Base-by-base conservation (phyloP, 2,113 vertebrate genomes). In the Eclectus roratus region DNA sequence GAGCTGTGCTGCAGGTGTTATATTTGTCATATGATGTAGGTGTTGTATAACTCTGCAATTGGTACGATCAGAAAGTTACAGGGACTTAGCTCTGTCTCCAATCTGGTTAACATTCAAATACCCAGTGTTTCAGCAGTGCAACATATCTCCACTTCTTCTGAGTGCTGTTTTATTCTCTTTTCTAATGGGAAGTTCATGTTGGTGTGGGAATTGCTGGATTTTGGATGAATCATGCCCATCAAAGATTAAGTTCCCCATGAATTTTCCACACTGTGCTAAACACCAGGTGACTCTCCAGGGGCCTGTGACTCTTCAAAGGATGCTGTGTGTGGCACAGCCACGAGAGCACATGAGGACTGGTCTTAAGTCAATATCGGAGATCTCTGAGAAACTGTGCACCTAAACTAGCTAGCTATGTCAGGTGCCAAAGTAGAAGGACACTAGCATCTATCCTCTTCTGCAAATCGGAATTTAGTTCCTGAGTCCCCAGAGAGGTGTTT, bases 191-290 rank as follows among this genome's bases (percentile, higher is more conserved):
- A 70, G 17, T 7, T 88, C 7, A 3, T 15, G 4, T 10, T 71
- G n/a, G 6, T 49, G 17, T 37, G 13, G 33, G 35, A 80, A 50
- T 13, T 27, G 13, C 4, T 10, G 8, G 18, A 71, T 76, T 78
- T 87, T 64, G 25, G 10, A 43, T 77, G 11, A 85, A 1, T 27
- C 63, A 15, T 46, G 12, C 6, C 43, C 56, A n/a, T 55, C 46
- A 80, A 25, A 72, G 16, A 2, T 66, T 28, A 72, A 44, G 15
- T 5, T 91, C 7, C 10, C 23, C 11, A 10, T 16, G 25, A n/a
- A 11, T 43, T 89, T 41, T 58, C 7, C 4, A 8, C 9, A 2
- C 0, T 0, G 3, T 7, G 5, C 11, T 55, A 78, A 74, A 9
- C 15, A 47, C 2, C 6, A 3, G 37, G 9, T 37, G 20, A 58